Evolutionary conservation across 2,113 vertebrate genomes (phyloP).

Genomic region (Macroglossus sobrinus): DNA sequence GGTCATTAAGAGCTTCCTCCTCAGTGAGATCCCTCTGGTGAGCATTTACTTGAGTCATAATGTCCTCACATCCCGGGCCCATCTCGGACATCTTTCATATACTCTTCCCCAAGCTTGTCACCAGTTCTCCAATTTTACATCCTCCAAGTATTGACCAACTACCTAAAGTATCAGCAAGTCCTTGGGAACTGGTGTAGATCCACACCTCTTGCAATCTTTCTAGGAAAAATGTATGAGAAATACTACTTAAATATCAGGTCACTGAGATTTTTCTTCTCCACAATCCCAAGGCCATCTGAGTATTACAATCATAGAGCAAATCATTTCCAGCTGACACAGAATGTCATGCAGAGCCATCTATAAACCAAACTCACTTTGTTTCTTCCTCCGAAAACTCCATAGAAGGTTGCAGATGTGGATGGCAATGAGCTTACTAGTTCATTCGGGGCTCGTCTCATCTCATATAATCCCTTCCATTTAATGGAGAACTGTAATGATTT

Average conservation of each 20-base stretch:
- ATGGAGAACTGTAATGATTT: not conserved
- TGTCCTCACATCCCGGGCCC: not conserved
- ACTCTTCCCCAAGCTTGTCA: not conserved
- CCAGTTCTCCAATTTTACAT: not conserved
- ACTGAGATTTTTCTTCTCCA: not conserved
- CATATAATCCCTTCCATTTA: not conserved
- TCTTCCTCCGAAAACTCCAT: not conserved
- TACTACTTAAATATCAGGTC: not conserved
- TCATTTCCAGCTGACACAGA: not conserved
- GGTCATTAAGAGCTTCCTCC: not conserved
- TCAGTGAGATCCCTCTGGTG: not conserved
- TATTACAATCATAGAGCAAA: not conserved
- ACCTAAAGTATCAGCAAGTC: not conserved
- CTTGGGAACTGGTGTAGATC: not conserved
- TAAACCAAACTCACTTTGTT: not conserved
- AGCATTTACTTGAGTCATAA: not conserved
- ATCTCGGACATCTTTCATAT: not conserved
- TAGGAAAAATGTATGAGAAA: not conserved
- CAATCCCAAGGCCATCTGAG: not conserved
- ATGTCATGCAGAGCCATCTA: not conserved
- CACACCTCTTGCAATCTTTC: not conserved
- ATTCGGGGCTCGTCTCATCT: not conserved
- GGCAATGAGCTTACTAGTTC: not conserved
- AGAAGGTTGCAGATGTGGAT: not conserved
- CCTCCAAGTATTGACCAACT: not conserved